These are phyloP conservation scores for Urocitellus parryii DNA, from an alignment of 2,113 vertebrate species.

Conservation along the genomic window DNA sequence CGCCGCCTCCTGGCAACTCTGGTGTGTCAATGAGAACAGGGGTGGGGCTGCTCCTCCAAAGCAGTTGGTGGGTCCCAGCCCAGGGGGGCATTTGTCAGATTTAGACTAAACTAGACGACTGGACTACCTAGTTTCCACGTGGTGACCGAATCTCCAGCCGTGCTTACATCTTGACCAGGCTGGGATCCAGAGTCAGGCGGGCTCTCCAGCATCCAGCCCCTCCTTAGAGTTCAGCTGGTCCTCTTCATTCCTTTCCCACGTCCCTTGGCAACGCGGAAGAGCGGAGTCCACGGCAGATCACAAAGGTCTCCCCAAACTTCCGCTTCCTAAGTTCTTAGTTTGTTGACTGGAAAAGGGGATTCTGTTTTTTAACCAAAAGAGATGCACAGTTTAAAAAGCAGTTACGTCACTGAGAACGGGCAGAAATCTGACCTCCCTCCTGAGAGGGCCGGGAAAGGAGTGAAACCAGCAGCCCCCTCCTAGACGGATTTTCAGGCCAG, in stretches of 20 bases:
- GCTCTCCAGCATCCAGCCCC: not conserved
- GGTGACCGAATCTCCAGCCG: not conserved
- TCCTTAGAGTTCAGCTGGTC: not conserved
- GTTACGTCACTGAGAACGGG: not conserved
- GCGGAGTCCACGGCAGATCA: constrained; percentile 25
- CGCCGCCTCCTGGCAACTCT: not conserved
- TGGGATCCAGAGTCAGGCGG: not conserved
- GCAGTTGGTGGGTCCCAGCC: not conserved
- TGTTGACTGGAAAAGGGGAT: not conserved
- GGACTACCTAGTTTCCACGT: not conserved
- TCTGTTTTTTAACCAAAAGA: constrained; percentile 35
- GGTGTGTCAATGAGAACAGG: not conserved
- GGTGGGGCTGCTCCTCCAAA: not conserved
- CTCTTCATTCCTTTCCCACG: not conserved
- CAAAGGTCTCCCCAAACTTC: not conserved
- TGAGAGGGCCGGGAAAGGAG: not conserved
- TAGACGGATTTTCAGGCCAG: not conserved
- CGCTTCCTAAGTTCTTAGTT: not conserved
- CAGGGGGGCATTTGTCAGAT: not conserved
- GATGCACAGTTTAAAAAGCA: too few species aligned
- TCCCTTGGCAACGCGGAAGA: not conserved
- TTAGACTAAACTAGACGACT: not conserved
- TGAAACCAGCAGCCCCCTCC: not conserved
- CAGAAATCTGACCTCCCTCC: not conserved
- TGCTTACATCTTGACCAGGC: not conserved